Evolutionary conservation across 1,140 invertebrate species (phyloP).

Genomic region (Brachionus plicatilis): DNA sequence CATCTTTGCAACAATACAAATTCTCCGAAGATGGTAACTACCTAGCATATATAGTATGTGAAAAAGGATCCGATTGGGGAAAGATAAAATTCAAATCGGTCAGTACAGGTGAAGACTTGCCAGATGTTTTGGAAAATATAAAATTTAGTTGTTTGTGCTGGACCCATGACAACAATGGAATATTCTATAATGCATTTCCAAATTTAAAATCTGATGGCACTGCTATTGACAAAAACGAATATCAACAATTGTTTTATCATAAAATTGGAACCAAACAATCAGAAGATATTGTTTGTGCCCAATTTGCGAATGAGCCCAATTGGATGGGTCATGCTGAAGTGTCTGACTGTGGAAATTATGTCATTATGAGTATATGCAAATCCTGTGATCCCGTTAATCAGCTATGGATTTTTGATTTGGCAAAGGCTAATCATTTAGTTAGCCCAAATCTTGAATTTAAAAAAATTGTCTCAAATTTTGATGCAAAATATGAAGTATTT

Average conservation of each 20-base stretch:
- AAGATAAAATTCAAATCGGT: conserved; percentile 35
- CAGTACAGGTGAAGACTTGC: conserved; percentile 74
- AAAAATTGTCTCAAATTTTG: conserved; percentile 76
- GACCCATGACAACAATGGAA: conserved; percentile 87
- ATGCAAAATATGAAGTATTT: conserved; percentile 85
- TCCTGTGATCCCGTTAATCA: conserved; percentile 78
- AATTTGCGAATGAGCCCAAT: conserved; percentile 83
- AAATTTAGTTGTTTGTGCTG: conserved; percentile 85
- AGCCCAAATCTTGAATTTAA: conserved; percentile 56
- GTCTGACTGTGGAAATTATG: conserved; percentile 82
- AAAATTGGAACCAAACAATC: conserved; percentile 74
- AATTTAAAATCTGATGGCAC: conserved; percentile 79
- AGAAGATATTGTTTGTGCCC: conserved; percentile 79
- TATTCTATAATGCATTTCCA: conserved; percentile 84
- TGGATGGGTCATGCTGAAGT: conserved; percentile 78
- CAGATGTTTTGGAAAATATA: conserved; percentile 78
- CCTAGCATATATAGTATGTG: conserved; percentile 83
- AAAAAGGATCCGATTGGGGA: conserved; percentile 45
- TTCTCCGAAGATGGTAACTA: conserved; percentile 86
- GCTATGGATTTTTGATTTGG: conserved; percentile 72
- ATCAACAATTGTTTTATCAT: conserved; percentile 93
- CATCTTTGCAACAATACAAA: conserved; percentile 69
- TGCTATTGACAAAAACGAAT: conserved; percentile 74
- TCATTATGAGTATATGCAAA: conserved; percentile 71
- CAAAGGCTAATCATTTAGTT: conserved; percentile 40